Base-by-base conservation (phyloP, 2,888 invertebrate species). In the Digitonthophagus gazella region DNA sequence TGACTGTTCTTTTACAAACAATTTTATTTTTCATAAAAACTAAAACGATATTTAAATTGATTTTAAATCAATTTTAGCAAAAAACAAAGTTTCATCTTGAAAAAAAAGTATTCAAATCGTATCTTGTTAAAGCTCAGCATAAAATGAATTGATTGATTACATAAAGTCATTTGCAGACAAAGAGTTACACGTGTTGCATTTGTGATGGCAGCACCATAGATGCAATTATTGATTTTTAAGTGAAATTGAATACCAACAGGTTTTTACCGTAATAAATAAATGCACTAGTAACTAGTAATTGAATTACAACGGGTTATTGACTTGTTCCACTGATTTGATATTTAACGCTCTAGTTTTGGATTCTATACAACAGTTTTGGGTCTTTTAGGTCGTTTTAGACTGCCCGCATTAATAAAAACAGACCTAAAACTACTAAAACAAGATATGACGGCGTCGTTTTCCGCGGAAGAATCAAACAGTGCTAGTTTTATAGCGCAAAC, bases 401-500 rank as follows among this genome's bases (percentile, higher is more conserved):
- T 79, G 69, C 80, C 81, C 0, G 71, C 77, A 1, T 64, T 75
- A 11, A 71, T 78, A 58, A 78, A 78, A 72, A 73, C 74, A 44
- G 78, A 74, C 18, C 58, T 64, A 15, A 74, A 71, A 61, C 58
- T 63, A 70, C 66, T 44, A 6, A 78, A 78, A 69, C 75, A 74
- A 71, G 76, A 78, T 68, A 72, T 84, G 2, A 82, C 83, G 1
- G 74, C 83, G 18, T 82, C 82, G 0, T 72, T 83, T 1, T 81
- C 82, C 71, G 81, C 83, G 0, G 82, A 84, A 2, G 84, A 84
- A 64, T 80, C 80, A 66, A 82, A 77, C 54, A 84, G 85, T 56
- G 81, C 84, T 15, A 85, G 85, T 0, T 85, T 86, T 69, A 85
- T 85, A 11, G 85, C 87, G 0, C 87, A 87, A 78, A 86, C 86